These are phyloP conservation scores for Luehdorfia chinensis DNA, from an alignment of 1,140 invertebrate species.

Conservation along the genomic window DNA sequence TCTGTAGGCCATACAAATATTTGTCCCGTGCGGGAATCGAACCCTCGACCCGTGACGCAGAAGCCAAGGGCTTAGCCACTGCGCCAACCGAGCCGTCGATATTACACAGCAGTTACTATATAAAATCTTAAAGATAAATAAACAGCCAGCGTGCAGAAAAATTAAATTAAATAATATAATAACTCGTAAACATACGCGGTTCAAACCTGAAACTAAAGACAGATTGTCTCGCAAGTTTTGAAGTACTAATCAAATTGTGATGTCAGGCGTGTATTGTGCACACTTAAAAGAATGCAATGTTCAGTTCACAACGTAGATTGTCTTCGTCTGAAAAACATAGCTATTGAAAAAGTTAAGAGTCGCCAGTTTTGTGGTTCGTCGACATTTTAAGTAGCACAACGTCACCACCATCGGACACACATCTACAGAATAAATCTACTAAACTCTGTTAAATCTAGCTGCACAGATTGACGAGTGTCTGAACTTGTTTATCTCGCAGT, in stretches of 20 bases:
- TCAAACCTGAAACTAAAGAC: slow-evolving; percentile 3
- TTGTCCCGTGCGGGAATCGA: no score
- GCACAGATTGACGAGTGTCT: slow-evolving; percentile 42
- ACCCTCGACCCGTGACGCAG: no score
- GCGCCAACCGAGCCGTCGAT: no score
- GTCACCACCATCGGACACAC: slow-evolving; percentile 28
- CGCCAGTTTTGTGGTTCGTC: slow-evolving; percentile 35
- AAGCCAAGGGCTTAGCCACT: no score
- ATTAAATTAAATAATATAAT: no score
- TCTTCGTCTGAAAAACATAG: slow-evolving; percentile 38
- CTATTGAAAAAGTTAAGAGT: slow-evolving; percentile 46
- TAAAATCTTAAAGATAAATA: no score
- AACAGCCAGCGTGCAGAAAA: no score
- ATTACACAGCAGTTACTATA: no score
- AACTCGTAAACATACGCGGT: not conserved
- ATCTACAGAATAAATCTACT: slow-evolving; percentile 40
- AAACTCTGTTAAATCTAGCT: slow-evolving; percentile 39
- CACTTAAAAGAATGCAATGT: slow-evolving; percentile 23
- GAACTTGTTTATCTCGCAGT: slow-evolving; percentile 24
- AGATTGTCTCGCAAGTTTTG: slow-evolving; percentile 32
- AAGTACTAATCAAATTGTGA: slow-evolving; percentile 29
- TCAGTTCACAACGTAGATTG: slow-evolving; percentile 17
- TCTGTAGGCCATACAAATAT: no score
- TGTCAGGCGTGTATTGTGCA: slow-evolving; percentile 19
- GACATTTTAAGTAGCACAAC: slow-evolving; percentile 40